These are phyloP conservation scores for Parnassius apollo DNA, from an alignment of 2,888 invertebrate species.

Conservation along the genomic window DNA sequence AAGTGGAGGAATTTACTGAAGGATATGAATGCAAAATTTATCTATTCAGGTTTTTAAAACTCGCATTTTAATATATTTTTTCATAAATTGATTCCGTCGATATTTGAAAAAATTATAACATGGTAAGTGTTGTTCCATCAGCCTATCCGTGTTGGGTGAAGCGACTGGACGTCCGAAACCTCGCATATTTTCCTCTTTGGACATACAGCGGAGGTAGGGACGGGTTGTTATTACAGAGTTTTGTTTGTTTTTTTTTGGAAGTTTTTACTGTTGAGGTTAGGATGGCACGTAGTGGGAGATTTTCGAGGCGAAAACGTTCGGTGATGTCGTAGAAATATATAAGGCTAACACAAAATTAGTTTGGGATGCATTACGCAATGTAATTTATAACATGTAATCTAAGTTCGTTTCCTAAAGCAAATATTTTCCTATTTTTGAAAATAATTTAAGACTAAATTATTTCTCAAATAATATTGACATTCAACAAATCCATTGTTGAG, in stretches of 20 bases:
- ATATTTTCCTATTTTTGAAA: too few relatives aligned
- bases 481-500: too few relatives aligned
- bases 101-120: not conserved
- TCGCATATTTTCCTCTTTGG: conserved; percentile 76
- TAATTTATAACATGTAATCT: not conserved
- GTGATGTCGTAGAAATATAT: not conserved
- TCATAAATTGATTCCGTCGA: not conserved
- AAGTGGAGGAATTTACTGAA: not conserved
- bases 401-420: too few relatives aligned
- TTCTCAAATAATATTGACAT: too few relatives aligned
- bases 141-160: conserved; percentile 75
- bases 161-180: conserved; percentile 73
- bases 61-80: not conserved
- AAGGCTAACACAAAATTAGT: too few relatives aligned
- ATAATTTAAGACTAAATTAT: too few relatives aligned
- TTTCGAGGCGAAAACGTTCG: conserved; percentile 35
- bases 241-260: conserved; percentile 23
- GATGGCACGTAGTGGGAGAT: conserved; percentile 36
- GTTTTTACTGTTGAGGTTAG: conserved; percentile 25
- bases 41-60: not conserved
- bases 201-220: conserved; percentile 74
- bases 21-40: not conserved
- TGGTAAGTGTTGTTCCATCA: conserved; percentile 46
- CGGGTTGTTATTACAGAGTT: conserved; percentile 24
- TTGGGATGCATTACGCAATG: too few relatives aligned